A percentile compares a stretch with the other conserved stretches of the same genome.
Evolutionary conservation across 37 sponge, comb jelly and placozoan genomes (phyloP).

Genomic region (Axinella damicornis): DNA sequence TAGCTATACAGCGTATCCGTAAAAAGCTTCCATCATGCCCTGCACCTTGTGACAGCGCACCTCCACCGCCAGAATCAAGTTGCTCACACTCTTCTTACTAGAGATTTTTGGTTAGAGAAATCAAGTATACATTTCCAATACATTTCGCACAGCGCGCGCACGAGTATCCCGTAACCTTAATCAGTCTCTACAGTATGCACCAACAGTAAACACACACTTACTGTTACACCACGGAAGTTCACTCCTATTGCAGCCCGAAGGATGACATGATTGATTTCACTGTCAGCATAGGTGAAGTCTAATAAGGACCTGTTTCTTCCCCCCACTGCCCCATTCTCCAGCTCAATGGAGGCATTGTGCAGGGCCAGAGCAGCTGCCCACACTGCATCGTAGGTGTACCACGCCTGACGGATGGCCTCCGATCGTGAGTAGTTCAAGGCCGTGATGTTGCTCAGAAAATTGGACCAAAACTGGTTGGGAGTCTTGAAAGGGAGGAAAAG

Average conservation of each 20-base stretch:
- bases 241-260: background rate
- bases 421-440: constrained; percentile 24
- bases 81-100: too few relatives aligned
- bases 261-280: constrained; percentile 22
- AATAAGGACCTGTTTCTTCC: background rate
- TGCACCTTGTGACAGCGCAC: too few relatives aligned
- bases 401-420: constrained; percentile 37
- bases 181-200: too few relatives aligned
- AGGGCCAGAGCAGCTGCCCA: constrained; percentile 62
- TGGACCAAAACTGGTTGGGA: constrained; percentile 32
- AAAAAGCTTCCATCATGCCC: too few relatives aligned
- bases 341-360: background rate
- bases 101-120: too few relatives aligned
- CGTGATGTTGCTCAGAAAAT: constrained; percentile 4
- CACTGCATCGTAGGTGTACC: constrained; percentile 59
- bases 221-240: constrained; percentile 56
- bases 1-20: too few relatives aligned
- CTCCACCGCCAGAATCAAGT: too few relatives aligned
- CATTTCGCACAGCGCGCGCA: too few relatives aligned
- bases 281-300: constrained; percentile 25
- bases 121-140: too few relatives aligned
- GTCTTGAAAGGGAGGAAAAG: constrained; percentile 20
- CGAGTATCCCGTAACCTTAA: too few relatives aligned
- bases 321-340: constrained; percentile 6
- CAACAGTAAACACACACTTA: constrained; percentile 40